phyloP scores from a whole-genome alignment of 2,888 invertebrate species.

The Pilophorus perplexus region DNA sequence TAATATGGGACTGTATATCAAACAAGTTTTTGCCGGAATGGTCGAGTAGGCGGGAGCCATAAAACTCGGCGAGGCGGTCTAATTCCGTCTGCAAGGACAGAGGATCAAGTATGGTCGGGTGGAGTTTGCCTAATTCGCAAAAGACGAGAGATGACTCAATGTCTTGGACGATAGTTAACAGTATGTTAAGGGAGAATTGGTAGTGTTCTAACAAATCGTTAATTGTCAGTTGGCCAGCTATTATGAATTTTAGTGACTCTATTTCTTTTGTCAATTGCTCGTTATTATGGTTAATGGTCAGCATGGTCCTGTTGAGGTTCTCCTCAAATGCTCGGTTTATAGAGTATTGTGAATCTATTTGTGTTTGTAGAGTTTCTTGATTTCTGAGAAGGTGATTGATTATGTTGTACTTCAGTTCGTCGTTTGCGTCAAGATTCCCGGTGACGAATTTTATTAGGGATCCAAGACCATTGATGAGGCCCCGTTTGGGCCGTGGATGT shows the following conservation, averaged over 20 bases:
- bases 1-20: no score
- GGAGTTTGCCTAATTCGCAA: no score
- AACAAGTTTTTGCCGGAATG: no score
- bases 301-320: neutral
- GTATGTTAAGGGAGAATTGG: no score
- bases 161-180: no score
- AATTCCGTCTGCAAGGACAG: neutral
- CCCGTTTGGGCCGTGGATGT: no score
- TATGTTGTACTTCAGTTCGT: neutral
- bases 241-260: neutral
- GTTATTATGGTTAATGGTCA: neutral
- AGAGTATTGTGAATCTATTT: neutral
- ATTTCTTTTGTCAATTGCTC: neutral
- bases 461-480: no score
- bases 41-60: neutral
- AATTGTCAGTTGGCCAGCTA: neutral
- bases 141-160: no score
- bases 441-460: constrained; percentile 13
- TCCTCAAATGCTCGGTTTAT: neutral
- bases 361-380: neutral
- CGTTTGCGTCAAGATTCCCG: constrained; percentile 11
- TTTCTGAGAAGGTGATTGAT: neutral
- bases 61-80: neutral
- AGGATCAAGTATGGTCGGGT: no score
- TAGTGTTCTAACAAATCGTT: neutral